A percentile compares a stretch with the other conserved stretches of the same genome.
phyloP scores from a whole-genome alignment of 2,797 vertebrate genomes.

The Epinephelus malabaricus region DNA sequence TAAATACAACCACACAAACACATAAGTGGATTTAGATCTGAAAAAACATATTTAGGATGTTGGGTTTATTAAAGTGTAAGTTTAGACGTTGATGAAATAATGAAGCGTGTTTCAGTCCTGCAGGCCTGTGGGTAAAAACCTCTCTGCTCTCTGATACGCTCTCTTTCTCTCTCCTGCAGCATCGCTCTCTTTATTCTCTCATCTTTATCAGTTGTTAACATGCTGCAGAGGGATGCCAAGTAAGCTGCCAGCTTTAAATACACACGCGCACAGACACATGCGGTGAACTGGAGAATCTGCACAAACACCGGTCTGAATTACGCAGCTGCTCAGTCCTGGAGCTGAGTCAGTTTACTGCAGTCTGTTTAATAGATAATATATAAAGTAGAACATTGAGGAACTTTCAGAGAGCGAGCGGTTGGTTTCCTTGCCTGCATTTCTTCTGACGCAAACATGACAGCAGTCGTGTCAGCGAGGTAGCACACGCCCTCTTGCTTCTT shows the following conservation, averaged over 20 bases:
- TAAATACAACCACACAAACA: neutral
- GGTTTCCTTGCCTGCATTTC: neutral
- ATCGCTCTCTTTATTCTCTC: slow-evolving; percentile 44
- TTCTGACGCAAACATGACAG: neutral
- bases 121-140: slow-evolving; percentile 22
- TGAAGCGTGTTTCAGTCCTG: slow-evolving; percentile 18
- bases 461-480: neutral
- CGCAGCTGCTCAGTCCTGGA: slow-evolving; percentile 17
- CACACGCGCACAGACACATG: slow-evolving; percentile 31
- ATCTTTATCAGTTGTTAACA: slow-evolving; percentile 69
- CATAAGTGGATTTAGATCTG: neutral
- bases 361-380: slow-evolving; percentile 23
- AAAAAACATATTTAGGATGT: neutral
- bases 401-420: neutral
- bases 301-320: slow-evolving; percentile 1
- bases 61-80: neutral
- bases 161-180: slow-evolving; percentile 21
- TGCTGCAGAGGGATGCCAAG: slow-evolving; percentile 57
- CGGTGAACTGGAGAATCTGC: neutral
- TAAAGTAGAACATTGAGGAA: neutral
- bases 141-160: slow-evolving; percentile 11
- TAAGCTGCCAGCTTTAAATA: slow-evolving; percentile 39
- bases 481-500: neutral
- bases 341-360: slow-evolving; percentile 20
- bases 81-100: slow-evolving; percentile 40